Conservation (phyloP, 2,113 vertebrate species). For the Larimichthys crocea region DNA sequence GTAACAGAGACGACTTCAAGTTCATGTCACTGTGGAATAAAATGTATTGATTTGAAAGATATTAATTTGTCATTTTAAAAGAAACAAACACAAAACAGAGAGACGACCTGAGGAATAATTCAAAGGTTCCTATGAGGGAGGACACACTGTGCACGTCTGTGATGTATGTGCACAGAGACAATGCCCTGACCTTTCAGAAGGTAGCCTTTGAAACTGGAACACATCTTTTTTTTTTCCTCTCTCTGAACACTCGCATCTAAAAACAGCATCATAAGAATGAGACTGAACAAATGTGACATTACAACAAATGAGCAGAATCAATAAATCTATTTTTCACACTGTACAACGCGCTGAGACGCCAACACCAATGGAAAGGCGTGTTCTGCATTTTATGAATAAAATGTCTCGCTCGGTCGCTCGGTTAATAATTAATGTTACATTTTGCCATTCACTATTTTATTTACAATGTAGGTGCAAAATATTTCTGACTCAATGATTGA, state of each 20-base stretch:
- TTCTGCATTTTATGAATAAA: neutral
- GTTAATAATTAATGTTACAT: conserved; percentile 40
- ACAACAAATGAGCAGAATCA: neutral
- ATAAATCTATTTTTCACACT: neutral
- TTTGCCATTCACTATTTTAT: conserved; percentile 6
- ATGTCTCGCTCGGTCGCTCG: neutral
- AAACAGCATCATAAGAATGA: neutral
- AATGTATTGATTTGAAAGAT: neutral
- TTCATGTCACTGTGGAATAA: neutral
- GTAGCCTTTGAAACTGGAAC: neutral
- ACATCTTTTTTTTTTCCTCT: too few relatives aligned
- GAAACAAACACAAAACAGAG: neutral
- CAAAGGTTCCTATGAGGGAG: neutral
- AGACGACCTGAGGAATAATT: neutral
- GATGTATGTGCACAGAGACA: conserved; percentile 16
- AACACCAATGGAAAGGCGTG: neutral
- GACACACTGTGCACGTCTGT: neutral
- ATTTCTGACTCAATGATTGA: conserved; percentile 5
- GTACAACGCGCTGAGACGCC: neutral
- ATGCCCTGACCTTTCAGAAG: conserved; percentile 32
- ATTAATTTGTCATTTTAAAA: neutral
- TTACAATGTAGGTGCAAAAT: conserved; percentile 12
- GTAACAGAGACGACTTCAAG: too few relatives aligned
- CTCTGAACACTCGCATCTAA: neutral
- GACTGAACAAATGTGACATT: conserved; percentile 1